phyloP scores from a whole-genome alignment of 1,140 invertebrate genomes.

The Bicyclus anynana region DNA sequence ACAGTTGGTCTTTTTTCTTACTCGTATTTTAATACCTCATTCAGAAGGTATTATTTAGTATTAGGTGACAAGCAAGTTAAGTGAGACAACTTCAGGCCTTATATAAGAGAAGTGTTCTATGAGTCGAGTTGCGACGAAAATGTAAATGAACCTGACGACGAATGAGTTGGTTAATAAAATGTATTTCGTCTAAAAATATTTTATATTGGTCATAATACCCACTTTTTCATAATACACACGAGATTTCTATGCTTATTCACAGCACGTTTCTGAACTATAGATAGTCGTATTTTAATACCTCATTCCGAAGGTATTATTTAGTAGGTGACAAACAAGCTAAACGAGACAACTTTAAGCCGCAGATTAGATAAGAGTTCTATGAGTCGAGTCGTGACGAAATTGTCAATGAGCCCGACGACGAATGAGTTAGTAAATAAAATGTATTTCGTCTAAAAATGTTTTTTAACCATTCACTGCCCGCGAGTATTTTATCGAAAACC shows the following conservation, averaged over 20 bases:
- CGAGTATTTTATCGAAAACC: too few relatives aligned
- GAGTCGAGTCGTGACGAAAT: conserved; percentile 59
- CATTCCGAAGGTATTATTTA: too few relatives aligned
- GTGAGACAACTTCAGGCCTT: too few relatives aligned
- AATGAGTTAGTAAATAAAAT: conserved; percentile 1
- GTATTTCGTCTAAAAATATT: background rate
- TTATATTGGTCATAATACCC: background rate
- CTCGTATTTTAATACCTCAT: too few relatives aligned
- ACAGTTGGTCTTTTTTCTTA: too few relatives aligned
- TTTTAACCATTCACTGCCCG: too few relatives aligned
- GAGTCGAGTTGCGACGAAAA: conserved; percentile 59
- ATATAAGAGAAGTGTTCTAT: conserved; percentile 45
- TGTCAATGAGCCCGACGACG: conserved; percentile 52
- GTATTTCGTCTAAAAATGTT: background rate
- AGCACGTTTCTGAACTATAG: too few relatives aligned
- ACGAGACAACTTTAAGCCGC: too few relatives aligned
- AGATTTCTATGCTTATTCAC: too few relatives aligned
- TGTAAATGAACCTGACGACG: conserved; percentile 52
- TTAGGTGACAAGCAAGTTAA: background rate
- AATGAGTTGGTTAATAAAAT: conserved; percentile 1
- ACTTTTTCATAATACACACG: too few relatives aligned
- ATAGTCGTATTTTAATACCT: too few relatives aligned
- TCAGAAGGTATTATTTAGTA: too few relatives aligned
- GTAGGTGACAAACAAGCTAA: background rate
- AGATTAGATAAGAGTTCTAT: conserved; percentile 45